phyloP scores from a whole-genome alignment of 2,797 vertebrate genomes.

The Coreius guichenoti region DNA sequence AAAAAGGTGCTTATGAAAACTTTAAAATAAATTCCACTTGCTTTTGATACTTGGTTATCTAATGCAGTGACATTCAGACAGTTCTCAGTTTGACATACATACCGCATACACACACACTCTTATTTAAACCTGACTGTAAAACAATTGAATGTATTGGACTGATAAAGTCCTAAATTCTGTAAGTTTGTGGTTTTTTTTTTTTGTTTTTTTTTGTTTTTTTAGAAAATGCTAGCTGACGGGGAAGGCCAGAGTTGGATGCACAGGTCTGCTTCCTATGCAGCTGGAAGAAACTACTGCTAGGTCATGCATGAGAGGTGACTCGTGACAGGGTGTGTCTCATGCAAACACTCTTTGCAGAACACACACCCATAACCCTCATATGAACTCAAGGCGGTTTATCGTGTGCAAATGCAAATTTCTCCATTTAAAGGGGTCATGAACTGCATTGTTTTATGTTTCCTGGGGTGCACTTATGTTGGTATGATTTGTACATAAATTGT shows the following conservation, averaged over 20 bases:
- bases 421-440: no score
- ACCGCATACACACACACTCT: background rate
- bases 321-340: slow-evolving; percentile 56
- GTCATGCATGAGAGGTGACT: slow-evolving; percentile 36
- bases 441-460: no score
- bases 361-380: slow-evolving; percentile 8
- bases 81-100: background rate
- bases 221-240: background rate
- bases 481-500: no score
- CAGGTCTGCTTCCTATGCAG: slow-evolving; percentile 2
- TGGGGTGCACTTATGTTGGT: no score
- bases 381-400: slow-evolving; percentile 43
- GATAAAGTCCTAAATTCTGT: background rate
- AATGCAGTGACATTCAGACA: background rate
- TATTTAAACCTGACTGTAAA: background rate
- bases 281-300: slow-evolving; percentile 10
- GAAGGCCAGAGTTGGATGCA: slow-evolving; percentile 11
- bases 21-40: background rate
- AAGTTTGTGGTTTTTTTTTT: no score
- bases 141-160: background rate
- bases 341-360: slow-evolving; percentile 2
- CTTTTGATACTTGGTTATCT: background rate
- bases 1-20: background rate
- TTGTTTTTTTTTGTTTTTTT: no score
- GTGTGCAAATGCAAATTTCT: background rate